Evolutionary conservation across 2,797 vertebrate genomes (phyloP), one percentile per base, ranked within the genome.

Genomic region (Hoplostethus atlanticus): DNA sequence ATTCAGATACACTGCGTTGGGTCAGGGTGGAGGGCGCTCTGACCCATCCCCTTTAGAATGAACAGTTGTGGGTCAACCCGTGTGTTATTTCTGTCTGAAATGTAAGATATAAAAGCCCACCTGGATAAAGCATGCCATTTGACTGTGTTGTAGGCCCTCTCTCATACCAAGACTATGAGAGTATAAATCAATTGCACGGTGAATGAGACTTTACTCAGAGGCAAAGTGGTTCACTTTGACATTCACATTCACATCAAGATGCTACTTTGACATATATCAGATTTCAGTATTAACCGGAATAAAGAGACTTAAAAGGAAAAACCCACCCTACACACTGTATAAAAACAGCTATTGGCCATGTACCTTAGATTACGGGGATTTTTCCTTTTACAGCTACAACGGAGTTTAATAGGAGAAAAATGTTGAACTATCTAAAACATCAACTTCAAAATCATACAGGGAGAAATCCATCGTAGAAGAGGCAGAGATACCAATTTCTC

Each of bases 1-100:
- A 80, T 84, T 81, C 76, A 67, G 65, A 84, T 79, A 68, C 36
- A 51, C 68, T 61, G 73, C n/a, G 62, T 69, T 50, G 57, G 79
- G 75, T 73, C 77, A 77, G 38, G 60, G 57, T 74, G 66, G 68
- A 79, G 78, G 72, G 28, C 60, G 34, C 53, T 46, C 40, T 75
- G 76, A 87, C 73, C 73, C 59, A 44, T 34, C 44, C 60, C 38
- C 36, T 52, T 40, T 34, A 28, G 17, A 17, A 66, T 46, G 15
- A 61, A 34, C 40, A 31, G 34, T 59, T 62, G 61, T 34, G 47
- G 64, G 64, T 69, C 34, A 44, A 59, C 34, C 69, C 13, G 12
- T 47, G 36, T 16, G 46, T 42, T 62, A 73, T 69, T 57, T 76
- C 54, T 13, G 16, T 71, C 48, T 47, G 61, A 64, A 48, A 36